Base-by-base conservation (phyloP, 2,888 invertebrate genomes). In the Chirona hameri region DNA sequence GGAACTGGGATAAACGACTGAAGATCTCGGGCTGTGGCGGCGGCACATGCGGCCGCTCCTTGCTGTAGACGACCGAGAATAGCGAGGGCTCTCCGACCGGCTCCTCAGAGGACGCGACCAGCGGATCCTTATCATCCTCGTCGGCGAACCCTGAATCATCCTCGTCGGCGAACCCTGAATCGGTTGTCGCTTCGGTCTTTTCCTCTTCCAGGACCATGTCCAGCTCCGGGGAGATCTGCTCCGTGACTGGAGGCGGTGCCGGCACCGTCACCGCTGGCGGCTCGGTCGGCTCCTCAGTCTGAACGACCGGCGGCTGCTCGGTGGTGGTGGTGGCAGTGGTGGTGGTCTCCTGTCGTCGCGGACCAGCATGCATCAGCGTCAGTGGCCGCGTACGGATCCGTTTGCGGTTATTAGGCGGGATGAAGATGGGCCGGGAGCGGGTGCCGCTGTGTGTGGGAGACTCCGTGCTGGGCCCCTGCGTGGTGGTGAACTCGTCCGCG, bases 1-100 rank as follows among this genome's bases (percentile, higher is more conserved):
- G 80, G n/a, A 80, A 52, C 80, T 52, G 12, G 27, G 52, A 52
- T 27, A 80, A 29, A 14, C 80, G 48, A 15, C 21, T 18, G 52
- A 52, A 80, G 27, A 80, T 80, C 55, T 52, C 80, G 29, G 80
- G 52, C 52, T 80, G 80, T 3, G 48, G 80, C 12, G 48, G 80
- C 7, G 14, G 52, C 15, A 10, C 29, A n/a, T 80, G 80, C 27
- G 80, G 80, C n/a, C 29, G 80, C 52, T 80, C 80, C 29, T 80
- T 80, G 29, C 52, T 80, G 80, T 52, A 52, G 29, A 80, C 80
- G 27, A 80, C 27, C 4, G 80, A 80, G 52, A 80, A 80, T 1
- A 80, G 80, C 14, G 80, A 80, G 3, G 80, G 52, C 80, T 80
- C 52, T 27, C 52, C 80, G 15, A 52, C 52, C 14, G 80, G 80